Evolutionary conservation across 1,140 invertebrate genomes (phyloP).

Genomic region (Leptopilina clavipes): DNA sequence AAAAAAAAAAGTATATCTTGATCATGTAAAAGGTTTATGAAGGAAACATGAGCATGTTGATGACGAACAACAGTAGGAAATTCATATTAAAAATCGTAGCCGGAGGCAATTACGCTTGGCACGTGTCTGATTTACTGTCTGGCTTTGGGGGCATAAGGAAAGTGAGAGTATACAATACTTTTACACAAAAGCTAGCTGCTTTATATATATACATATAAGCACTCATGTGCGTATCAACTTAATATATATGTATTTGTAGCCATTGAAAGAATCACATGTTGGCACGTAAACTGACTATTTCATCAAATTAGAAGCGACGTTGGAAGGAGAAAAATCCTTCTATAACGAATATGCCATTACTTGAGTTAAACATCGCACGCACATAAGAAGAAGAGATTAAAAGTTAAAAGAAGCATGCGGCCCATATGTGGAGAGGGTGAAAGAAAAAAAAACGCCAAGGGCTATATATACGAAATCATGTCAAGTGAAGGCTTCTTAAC

Average conservation of each 20-base stretch:
- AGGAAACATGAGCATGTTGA: conserved; percentile 18
- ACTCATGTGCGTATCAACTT: too few species aligned
- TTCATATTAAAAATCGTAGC: conserved; percentile 39
- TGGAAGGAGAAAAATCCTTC: background rate
- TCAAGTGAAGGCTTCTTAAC: too few species aligned
- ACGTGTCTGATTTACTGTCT: conserved; percentile 45
- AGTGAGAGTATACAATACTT: conserved; percentile 4
- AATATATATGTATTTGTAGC: too few species aligned
- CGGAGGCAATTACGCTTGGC: conserved; percentile 39
- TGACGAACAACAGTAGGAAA: conserved; percentile 18
- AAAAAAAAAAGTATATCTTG: background rate
- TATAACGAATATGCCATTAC: background rate
- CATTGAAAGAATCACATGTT: background rate
- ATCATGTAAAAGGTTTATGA: background rate
- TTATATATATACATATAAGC: background rate
- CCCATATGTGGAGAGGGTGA: too few species aligned
- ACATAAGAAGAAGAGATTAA: background rate
- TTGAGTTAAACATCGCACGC: background rate
- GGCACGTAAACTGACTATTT: conserved; percentile 19
- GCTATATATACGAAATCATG: too few species aligned
- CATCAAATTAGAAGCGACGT: conserved; percentile 1
- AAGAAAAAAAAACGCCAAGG: too few species aligned
- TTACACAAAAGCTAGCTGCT: background rate
- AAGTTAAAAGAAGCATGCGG: background rate
- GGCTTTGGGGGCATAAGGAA: conserved; percentile 5